Base-by-base conservation (phyloP, 2,797 vertebrate species). In the Pogonophryne albipinna region DNA sequence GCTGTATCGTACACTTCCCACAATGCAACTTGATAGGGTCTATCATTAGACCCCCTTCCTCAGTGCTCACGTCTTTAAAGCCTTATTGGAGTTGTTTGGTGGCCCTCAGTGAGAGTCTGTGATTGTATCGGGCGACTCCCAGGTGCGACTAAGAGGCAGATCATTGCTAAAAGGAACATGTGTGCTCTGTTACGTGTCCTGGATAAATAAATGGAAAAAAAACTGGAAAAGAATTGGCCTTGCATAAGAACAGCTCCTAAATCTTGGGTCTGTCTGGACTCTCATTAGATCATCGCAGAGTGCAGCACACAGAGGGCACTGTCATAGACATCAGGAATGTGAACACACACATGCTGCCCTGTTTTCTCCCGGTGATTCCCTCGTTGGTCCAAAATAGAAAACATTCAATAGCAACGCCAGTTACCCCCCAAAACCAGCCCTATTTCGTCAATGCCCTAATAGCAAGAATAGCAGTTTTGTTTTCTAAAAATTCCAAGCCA, bases 381-480 rank as follows among this genome's bases (percentile, higher is more conserved):
- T 93, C 92, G 90, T 95, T 78, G 76, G 93, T 95, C 94, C 94
- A 95, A 97, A 97, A 97, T 96, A 97, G 95, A 94, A 38, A 95
- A 93, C 85, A 83, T 93, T 95, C 92, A 93, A 92, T 91, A 93
- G 94, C 90, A 91, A 34, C 68, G 2, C 91, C 93, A 94, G 93
- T 94, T 93, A 92, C 91, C 92, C 94, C 93, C 93, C 93, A 91
- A 93, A 94, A 78, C 27, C 93, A 91, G 94, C 93, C 94, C 92
- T 90, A 38, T 69, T 94, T 91, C 89, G 92, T 80, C 93, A 92
- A 90, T 88, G 89, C 90, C 51, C 82, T 90, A 93, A 93, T 69
- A 87, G 93, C 95, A 96, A 96, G 95, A 96, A 97, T 96, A 96
- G 95, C 94, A 94, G 94, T 96, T 97, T 96, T 97, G 94, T 96